Base-by-base conservation (phyloP, 35 echinoderm and acorn worm species). In the Lytechinus pictus region DNA sequence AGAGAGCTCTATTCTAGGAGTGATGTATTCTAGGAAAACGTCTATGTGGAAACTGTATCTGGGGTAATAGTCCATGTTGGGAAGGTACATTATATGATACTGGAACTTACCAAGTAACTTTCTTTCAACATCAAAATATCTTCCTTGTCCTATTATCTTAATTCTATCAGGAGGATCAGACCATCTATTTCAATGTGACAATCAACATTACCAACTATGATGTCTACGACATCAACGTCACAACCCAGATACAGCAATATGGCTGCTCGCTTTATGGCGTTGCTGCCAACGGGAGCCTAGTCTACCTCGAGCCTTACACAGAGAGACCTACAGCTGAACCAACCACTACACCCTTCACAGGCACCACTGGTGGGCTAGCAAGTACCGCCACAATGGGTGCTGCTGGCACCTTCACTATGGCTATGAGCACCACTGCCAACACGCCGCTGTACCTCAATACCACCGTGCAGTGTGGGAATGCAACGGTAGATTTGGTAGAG, bases 111-210 rank as follows among this genome's bases (percentile, higher is more conserved):
- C 56, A 58, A 9, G 9, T 58, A 2, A 13, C 13, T 58, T 9
- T 13, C 56, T 58, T 58, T 58, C 6, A 58, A 9, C 12, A 2
- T 58, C 1, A 9, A 11, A 71, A 71, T 4, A 71, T 71, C 28
- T 10, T 51, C 51, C 27, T 89, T 44, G 8, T 89, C 24, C 8
- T 56, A 93, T 93, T 27, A 27, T 5, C 52, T 54, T 93, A 19
- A 93, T 29, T 93, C 12, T 24, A 27, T 9, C 53, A 93, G 91
- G 91, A 93, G 91, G 91, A 93, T 14, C 96, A 96, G 55, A 94
- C 79, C 66, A 93, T 87, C 29, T 94, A 94, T 86, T 93, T 96
- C 86, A 96, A 96, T 54, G 92, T 97, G 27, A 97, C 96, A 61
- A 94, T 96, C 92, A 95, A 94, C 54, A 53, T 96, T 14, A 94